Conservation (phyloP, 2,888 invertebrate genomes). For the Panzeria rudis region DNA sequence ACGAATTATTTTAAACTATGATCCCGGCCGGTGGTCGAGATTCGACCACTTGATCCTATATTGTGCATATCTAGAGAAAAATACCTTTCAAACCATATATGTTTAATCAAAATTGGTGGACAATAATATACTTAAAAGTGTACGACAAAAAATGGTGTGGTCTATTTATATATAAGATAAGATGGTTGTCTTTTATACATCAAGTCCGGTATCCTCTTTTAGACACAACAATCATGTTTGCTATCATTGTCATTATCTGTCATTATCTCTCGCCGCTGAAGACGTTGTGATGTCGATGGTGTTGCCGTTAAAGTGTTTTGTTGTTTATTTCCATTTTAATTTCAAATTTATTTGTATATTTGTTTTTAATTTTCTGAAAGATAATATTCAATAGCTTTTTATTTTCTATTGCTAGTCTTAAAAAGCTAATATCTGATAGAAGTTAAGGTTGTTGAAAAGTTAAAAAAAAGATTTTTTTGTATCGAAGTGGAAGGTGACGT, state of each 20-base stretch:
- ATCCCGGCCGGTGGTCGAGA: too few species aligned
- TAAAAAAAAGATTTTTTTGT: neutral
- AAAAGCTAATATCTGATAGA: neutral
- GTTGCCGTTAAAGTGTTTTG: neutral
- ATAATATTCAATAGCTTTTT: constrained; percentile 26
- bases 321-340: neutral
- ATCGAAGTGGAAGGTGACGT: neutral
- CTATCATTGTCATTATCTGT: neutral
- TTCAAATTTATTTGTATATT: neutral
- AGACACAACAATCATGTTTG: neutral
- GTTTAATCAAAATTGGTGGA: too few species aligned
- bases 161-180: too few species aligned
- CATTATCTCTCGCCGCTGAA: neutral
- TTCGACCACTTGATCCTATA: too few species aligned
- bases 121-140: too few species aligned
- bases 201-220: neutral
- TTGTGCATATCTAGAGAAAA: too few species aligned
- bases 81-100: too few species aligned
- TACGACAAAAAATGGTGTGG: too few species aligned
- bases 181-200: neutral
- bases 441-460: neutral
- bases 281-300: neutral
- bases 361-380: neutral
- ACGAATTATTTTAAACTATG: too few species aligned
- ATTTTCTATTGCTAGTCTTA: neutral